phyloP scores from a whole-genome alignment of 2,113 vertebrate genomes.

The Lepisosteus osseus region DNA sequence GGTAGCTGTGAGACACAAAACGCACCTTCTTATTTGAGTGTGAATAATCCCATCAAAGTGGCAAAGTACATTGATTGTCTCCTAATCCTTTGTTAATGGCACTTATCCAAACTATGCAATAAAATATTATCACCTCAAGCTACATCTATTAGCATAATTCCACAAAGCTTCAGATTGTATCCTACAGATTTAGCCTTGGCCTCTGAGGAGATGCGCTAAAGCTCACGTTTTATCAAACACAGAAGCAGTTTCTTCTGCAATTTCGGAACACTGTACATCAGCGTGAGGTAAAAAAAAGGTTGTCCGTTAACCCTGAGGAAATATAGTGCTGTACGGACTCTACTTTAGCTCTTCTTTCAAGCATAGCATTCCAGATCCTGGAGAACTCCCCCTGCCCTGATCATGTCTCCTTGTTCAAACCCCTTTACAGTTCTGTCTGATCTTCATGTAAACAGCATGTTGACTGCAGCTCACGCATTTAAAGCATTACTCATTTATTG shows the following conservation, averaged over 20 bases:
- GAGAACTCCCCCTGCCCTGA: slow-evolving; percentile 4
- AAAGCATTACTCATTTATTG: slow-evolving; percentile 45
- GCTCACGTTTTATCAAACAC: slow-evolving; percentile 29
- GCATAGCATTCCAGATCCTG: slow-evolving; percentile 18
- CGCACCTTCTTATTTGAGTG: not conserved
- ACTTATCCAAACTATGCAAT: slow-evolving; percentile 50
- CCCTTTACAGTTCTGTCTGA: not conserved
- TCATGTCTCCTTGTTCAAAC: slow-evolving; percentile 10
- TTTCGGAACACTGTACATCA: not conserved
- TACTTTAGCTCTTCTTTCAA: not conserved
- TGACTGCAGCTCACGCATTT: slow-evolving; percentile 39
- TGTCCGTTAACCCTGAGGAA: not conserved
- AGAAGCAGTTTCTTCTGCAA: slow-evolving; percentile 33
- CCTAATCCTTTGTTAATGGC: slow-evolving; percentile 40
- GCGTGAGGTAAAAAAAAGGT: not conserved
- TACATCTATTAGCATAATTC: slow-evolving; percentile 61
- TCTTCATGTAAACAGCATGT: slow-evolving; percentile 33
- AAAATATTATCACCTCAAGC: slow-evolving; percentile 52
- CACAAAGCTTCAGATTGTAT: slow-evolving; percentile 50
- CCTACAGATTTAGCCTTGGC: slow-evolving; percentile 42
- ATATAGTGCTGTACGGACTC: too few relatives aligned
- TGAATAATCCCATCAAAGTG: slow-evolving; percentile 38
- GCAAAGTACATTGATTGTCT: slow-evolving; percentile 31
- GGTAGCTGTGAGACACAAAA: too few relatives aligned
- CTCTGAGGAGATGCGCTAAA: slow-evolving; percentile 45